A percentile compares a stretch with the other conserved stretches of the same genome.
phyloP scores from a whole-genome alignment of 2,113 vertebrate genomes.

The Euleptes europaea region DNA sequence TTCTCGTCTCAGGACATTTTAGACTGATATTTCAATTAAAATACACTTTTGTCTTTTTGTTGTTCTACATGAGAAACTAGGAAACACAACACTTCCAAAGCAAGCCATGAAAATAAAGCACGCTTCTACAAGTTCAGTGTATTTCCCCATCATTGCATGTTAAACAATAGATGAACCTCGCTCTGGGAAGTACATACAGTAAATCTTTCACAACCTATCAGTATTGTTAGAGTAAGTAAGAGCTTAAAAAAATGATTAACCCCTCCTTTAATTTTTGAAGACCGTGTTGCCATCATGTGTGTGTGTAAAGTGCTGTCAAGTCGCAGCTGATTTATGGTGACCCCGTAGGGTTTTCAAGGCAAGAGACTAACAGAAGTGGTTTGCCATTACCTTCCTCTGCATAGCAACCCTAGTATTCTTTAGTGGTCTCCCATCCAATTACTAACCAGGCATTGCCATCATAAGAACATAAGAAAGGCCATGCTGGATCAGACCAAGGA shows the following conservation, averaged over 20 bases:
- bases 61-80: slow-evolving; percentile 1
- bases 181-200: neutral
- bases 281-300: neutral
- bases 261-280: neutral
- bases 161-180: neutral
- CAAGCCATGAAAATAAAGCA: neutral
- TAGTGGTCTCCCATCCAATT: no score
- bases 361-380: no score
- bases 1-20: neutral
- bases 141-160: neutral
- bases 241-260: neutral
- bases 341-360: no score
- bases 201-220: neutral
- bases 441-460: no score
- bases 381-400: no score
- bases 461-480: no score
- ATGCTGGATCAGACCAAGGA: no score
- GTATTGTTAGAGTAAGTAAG: neutral
- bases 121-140: neutral
- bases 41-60: neutral
- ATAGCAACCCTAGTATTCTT: no score
- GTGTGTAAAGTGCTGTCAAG: no score
- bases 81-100: neutral
- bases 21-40: neutral
- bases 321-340: no score